Evolutionary conservation across 2,888 invertebrate genomes (phyloP).

Genomic region (Leptopilina syphax): DNA sequence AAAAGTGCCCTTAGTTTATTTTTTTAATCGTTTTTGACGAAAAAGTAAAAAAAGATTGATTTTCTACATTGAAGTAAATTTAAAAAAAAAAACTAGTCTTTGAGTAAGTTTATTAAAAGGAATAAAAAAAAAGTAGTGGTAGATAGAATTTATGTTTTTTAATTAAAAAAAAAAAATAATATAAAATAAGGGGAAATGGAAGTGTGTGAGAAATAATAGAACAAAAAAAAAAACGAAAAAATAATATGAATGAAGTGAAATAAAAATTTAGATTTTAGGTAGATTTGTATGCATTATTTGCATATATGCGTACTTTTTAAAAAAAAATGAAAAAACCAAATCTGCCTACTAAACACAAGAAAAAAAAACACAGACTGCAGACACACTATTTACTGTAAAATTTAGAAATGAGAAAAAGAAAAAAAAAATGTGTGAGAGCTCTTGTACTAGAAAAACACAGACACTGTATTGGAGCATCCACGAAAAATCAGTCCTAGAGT

Average conservation of each 20-base stretch:
- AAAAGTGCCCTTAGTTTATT: constrained; percentile 76
- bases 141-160: constrained; percentile 67
- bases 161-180: constrained; percentile 56
- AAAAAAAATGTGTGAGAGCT: constrained; percentile 66
- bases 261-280: constrained; percentile 28
- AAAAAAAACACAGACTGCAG: constrained; percentile 63
- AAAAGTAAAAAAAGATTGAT: constrained; percentile 25
- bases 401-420: constrained; percentile 59
- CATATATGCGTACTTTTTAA: constrained; percentile 52
- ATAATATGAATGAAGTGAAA: constrained; percentile 31
- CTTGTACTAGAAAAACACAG: constrained; percentile 57
- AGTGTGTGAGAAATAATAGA: constrained; percentile 45
- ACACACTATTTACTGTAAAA: constrained; percentile 69
- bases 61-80: constrained; percentile 35
- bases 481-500: constrained; percentile 67
- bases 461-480: constrained; percentile 67
- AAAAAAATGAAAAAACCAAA: constrained; percentile 52
- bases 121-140: constrained; percentile 47
- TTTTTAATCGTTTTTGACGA: constrained; percentile 69
- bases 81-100: constrained; percentile 70
- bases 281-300: constrained; percentile 45
- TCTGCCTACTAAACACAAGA: constrained; percentile 64
- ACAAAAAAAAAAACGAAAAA: constrained; percentile 2
- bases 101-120: constrained; percentile 70
- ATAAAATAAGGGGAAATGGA: constrained; percentile 52